Evolutionary conservation across 2,113 vertebrate species (phyloP).

Genomic region (Dasypus novemcinctus): DNA sequence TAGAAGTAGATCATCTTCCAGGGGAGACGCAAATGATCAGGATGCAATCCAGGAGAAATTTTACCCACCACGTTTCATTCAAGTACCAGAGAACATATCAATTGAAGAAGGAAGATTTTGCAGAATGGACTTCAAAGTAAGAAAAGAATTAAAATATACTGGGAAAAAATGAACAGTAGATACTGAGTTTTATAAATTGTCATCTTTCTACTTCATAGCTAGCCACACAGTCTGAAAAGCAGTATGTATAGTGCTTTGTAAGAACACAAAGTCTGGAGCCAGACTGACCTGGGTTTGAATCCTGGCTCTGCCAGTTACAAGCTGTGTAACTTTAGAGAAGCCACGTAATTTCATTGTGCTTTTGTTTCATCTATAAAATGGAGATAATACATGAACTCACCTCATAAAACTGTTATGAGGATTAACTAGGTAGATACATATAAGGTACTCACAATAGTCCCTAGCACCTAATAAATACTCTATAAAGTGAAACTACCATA

Average conservation of each 20-base stretch:
- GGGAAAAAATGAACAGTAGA: neutral
- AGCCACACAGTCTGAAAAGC: conserved; percentile 6
- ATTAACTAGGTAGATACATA: neutral
- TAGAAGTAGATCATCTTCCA: conserved; percentile 90
- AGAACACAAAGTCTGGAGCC: conserved; percentile 13
- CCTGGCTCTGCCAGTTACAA: conserved; percentile 19
- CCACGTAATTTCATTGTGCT: neutral
- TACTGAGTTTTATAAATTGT: conserved; percentile 10
- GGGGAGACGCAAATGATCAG: conserved; percentile 87
- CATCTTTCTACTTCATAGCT: neutral
- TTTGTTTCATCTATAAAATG: conserved; percentile 1
- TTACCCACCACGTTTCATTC: conserved; percentile 94
- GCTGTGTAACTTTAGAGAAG: neutral
- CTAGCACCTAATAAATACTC: neutral
- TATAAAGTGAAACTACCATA: neutral
- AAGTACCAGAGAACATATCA: conserved; percentile 91
- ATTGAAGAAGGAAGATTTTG: conserved; percentile 95
- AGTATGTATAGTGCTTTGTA: neutral
- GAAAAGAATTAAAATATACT: neutral
- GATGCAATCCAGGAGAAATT: conserved; percentile 95
- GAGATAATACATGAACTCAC: neutral
- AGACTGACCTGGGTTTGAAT: neutral
- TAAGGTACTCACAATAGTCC: conserved; percentile 5
- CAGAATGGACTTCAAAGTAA: conserved; percentile 96
- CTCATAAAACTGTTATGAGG: neutral